phyloP scores from a whole-genome alignment of 2,113 vertebrate species.

The Amphiprion ocellaris region DNA sequence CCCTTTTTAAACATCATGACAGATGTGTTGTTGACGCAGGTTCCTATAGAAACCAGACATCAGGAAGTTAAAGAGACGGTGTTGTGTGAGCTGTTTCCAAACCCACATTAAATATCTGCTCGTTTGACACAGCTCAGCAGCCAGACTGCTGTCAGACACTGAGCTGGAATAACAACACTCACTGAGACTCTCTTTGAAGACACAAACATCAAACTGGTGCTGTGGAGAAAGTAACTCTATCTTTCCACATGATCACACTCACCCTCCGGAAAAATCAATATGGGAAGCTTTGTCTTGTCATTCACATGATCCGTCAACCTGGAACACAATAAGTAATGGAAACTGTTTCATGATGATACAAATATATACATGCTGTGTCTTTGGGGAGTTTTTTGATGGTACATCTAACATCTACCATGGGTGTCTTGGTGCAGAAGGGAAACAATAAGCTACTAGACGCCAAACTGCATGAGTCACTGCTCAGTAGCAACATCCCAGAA shows the following conservation, averaged over 20 bases:
- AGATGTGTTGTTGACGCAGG: constrained; percentile 98
- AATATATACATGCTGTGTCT: constrained; percentile 16
- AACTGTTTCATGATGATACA: constrained; percentile 18
- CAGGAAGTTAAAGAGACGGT: constrained; percentile 15
- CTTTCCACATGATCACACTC: constrained; percentile 29
- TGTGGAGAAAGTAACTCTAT: constrained; percentile 18
- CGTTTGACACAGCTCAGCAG: constrained; percentile 8
- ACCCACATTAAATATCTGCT: constrained; percentile 21
- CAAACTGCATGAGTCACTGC: constrained; percentile 31
- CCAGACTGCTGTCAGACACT: constrained; percentile 23
- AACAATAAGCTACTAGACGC: constrained; percentile 6
- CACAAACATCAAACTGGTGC: neutral
- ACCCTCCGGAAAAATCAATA: constrained; percentile 91
- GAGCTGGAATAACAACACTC: constrained; percentile 28
- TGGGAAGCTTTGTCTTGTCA: constrained; percentile 94
- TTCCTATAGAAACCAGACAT: constrained; percentile 85
- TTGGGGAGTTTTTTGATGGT: constrained; percentile 12
- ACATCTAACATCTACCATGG: constrained; percentile 32
- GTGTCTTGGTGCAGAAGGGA: neutral
- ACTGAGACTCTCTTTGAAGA: constrained; percentile 27
- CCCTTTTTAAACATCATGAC: constrained; percentile 99
- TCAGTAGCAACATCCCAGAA: constrained; percentile 32
- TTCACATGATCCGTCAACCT: constrained; percentile 93
- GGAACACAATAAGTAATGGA: constrained; percentile 60
- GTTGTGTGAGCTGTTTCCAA: constrained; percentile 43